Evolutionary conservation across 2,113 vertebrate species (phyloP).

Genomic region (human (Homo sapiens)): DNA sequence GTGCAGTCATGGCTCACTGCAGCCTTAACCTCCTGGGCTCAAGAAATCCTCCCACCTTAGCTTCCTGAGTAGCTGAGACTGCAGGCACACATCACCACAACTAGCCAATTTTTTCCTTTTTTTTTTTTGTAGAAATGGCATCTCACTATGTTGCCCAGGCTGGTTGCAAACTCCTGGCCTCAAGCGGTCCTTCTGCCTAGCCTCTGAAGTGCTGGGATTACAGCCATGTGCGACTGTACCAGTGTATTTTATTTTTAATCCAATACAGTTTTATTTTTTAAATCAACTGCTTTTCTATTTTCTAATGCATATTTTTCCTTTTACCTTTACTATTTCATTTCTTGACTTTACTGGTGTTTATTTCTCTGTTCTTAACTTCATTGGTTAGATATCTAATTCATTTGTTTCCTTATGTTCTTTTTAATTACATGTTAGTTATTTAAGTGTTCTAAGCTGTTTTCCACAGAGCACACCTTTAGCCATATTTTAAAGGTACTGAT

Average conservation of each 20-base stretch:
- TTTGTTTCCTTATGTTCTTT: neutral
- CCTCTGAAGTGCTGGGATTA: no score
- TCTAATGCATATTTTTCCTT: neutral
- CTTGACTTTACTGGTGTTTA: neutral
- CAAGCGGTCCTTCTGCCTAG: no score
- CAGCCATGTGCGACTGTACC: no score
- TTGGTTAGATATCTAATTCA: conserved; percentile 16
- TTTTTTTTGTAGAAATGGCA: no score
- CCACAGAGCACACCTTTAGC: neutral
- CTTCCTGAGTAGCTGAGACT: no score
- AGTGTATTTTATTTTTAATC: neutral
- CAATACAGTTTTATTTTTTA: conserved; percentile 24
- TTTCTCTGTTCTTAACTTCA: neutral
- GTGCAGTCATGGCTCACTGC: no score
- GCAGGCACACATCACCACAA: no score
- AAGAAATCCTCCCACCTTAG: no score
- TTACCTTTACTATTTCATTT: neutral
- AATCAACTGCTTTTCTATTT: neutral
- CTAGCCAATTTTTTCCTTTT: no score
- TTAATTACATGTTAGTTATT: neutral
- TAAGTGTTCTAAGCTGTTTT: conserved; percentile 1
- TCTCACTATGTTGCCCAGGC: no score
- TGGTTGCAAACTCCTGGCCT: no score
- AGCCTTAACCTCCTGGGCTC: no score
- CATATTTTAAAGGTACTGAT: neutral